Conservation (phyloP, 2,888 invertebrate species). For the Minunthozetes semirufus region DNA sequence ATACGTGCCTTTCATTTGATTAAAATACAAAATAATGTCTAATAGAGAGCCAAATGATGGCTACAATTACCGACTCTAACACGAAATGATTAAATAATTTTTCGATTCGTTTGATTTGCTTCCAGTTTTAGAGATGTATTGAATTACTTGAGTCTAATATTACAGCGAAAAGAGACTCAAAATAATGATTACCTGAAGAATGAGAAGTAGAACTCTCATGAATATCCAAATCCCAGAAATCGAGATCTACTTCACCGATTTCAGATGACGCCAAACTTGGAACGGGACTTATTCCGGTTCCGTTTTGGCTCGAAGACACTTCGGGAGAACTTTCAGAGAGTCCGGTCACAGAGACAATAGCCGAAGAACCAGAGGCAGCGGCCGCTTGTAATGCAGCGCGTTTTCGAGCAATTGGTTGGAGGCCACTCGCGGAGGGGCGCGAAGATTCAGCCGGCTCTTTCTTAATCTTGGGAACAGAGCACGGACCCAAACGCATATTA, state of each 20-base stretch:
- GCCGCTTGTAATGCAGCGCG: constrained; percentile 36
- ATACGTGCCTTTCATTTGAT: too few species aligned
- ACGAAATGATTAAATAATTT: too few species aligned
- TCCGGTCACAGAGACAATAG: not conserved
- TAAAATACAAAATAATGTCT: too few species aligned
- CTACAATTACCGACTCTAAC: too few species aligned
- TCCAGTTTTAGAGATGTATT: too few species aligned
- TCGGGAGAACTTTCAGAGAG: constrained; percentile 39
- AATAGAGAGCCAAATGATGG: too few species aligned
- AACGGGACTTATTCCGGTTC: constrained; percentile 44
- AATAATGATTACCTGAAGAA: constrained; percentile 32
- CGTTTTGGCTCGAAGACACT: constrained; percentile 42
- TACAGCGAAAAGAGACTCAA: too few species aligned
- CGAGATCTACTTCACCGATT: constrained; percentile 64
- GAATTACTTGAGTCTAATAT: not conserved
- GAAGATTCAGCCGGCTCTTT: constrained; percentile 34
- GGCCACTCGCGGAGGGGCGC: constrained; percentile 15
- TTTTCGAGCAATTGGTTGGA: constrained; percentile 36
- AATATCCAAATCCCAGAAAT: constrained; percentile 68
- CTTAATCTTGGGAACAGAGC: constrained; percentile 25
- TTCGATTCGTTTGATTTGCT: too few species aligned
- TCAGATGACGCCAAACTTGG: constrained; percentile 61
- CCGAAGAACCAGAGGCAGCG: constrained; percentile 6
- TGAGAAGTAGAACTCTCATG: constrained; percentile 49
- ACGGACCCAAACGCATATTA: constrained; percentile 29